A percentile compares a stretch with the other conserved stretches of the same genome.
These are phyloP conservation scores for Bos javanicus DNA, from an alignment of 2,113 vertebrate species.

Conservation along the genomic window DNA sequence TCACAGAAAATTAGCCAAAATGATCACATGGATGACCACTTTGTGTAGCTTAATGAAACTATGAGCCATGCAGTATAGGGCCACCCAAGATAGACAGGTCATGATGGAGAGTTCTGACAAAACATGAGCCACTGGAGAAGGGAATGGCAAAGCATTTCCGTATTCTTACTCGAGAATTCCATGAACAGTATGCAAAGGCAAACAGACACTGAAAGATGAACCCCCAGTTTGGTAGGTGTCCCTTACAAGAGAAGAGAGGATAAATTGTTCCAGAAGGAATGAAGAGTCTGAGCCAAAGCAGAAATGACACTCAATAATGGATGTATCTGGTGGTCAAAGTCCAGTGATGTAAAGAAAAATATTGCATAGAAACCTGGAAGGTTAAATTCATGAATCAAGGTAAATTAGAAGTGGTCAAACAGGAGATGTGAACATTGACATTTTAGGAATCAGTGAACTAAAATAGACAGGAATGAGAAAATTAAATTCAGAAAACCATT, in stretches of 20 bases:
- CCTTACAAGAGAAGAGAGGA: background rate
- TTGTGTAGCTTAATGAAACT: background rate
- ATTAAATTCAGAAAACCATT: background rate
- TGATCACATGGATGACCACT: background rate
- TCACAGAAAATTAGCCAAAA: background rate
- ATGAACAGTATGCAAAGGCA: background rate
- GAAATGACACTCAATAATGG: background rate
- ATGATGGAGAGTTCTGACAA: background rate
- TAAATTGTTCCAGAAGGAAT: background rate
- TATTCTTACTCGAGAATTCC: background rate
- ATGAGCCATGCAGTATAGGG: background rate
- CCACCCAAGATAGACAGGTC: background rate
- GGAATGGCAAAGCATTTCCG: background rate
- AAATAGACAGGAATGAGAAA: background rate
- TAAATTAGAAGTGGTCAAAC: background rate
- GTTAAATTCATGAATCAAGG: background rate
- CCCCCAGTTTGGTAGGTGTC: background rate
- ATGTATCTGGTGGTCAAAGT: background rate
- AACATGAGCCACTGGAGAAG: background rate
- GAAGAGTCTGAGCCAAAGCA: background rate
- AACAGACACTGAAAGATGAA: background rate
- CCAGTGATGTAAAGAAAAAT: background rate
- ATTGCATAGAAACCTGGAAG: background rate
- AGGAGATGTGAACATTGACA: background rate
- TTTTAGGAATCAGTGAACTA: background rate